Base-by-base conservation (phyloP, 2,888 invertebrate species). In the Drosophila testacea region DNA sequence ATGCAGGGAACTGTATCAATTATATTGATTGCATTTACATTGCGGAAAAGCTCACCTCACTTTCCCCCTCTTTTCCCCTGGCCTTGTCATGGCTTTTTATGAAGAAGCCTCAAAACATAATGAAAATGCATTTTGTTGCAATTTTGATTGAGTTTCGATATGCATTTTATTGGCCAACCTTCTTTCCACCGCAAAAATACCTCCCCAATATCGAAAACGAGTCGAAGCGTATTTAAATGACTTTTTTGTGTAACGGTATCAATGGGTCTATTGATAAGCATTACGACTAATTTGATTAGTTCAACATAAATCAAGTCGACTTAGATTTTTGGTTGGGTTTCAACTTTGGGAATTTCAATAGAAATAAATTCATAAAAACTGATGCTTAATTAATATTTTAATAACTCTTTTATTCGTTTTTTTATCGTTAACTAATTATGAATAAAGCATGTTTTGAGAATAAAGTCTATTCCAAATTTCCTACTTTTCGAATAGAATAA, bases 11-110 rank as follows among this genome's bases (percentile, higher is more conserved):
- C 30, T 68, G 48, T 71, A 89, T 83, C 83, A 83, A 89, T 83
- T 83, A 83, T 89, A 88, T 85, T 89, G 88, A 83, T 83, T 89
- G 89, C 83, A 84, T 88, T 89, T 89, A 69, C 88, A 70, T 76
- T 69, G 79, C 69, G 51, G 79, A 63, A 63, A 11, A 38, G 11
- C 16, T 22, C 38, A 16, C 9, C 9, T 10, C 66, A 47, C 36
- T 48, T 47, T 41, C 22, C 68, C 55, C 22, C n/a, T 13, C 38
- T 11, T 13, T 30, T 1, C 2, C 5, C 6, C 32, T 5, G 11
- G 10, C 2, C 32, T 10, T 30, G 11, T 38, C 39, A 22, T 41
- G 68, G 54, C 73, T 77, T 78, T 39, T 69, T 69, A 68, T 69
- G 50, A 30, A 22, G 55, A 42, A 56, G 41, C 41, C 47, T 55